Evolutionary conservation across 2,888 invertebrate species (phyloP).

Genomic region (Erannis defoliaria): DNA sequence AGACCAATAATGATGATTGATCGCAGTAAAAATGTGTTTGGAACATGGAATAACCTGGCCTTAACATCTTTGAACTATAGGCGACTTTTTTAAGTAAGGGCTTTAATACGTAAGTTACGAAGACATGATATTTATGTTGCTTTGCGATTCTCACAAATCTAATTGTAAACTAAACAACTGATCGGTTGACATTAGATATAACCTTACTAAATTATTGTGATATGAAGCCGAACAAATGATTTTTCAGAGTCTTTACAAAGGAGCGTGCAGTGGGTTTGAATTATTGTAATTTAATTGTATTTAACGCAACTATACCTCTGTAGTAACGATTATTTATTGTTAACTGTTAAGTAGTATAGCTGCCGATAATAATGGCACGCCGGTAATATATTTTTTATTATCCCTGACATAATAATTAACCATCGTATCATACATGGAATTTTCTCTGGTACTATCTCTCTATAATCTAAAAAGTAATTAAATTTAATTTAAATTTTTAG

Average conservation of each 20-base stretch:
- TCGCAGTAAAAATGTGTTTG: too few relatives aligned
- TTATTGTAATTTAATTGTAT: conserved; percentile 47
- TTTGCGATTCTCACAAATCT: conserved; percentile 17
- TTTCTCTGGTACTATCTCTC: neutral
- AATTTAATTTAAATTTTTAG: too few relatives aligned
- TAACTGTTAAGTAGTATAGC: conserved; percentile 62
- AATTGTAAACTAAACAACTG: conserved; percentile 11
- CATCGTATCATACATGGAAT: neutral
- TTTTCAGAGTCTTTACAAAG: conserved; percentile 81
- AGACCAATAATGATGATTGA: too few relatives aligned
- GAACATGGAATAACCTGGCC: too few relatives aligned
- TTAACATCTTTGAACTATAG: too few relatives aligned
- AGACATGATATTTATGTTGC: neutral
- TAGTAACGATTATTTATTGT: conserved; percentile 79
- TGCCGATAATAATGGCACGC: conserved; percentile 14
- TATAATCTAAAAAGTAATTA: too few relatives aligned
- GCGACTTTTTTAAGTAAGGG: too few relatives aligned
- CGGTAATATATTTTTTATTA: neutral
- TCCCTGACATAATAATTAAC: too few relatives aligned
- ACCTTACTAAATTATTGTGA: conserved; percentile 73
- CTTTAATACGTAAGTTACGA: neutral
- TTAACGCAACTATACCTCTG: conserved; percentile 66
- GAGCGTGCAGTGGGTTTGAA: conserved; percentile 70
- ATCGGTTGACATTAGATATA: conserved; percentile 17
- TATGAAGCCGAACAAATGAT: conserved; percentile 68